Evolutionary conservation across 2,113 vertebrate species (phyloP).

Genomic region (Todiramphus chloris): DNA sequence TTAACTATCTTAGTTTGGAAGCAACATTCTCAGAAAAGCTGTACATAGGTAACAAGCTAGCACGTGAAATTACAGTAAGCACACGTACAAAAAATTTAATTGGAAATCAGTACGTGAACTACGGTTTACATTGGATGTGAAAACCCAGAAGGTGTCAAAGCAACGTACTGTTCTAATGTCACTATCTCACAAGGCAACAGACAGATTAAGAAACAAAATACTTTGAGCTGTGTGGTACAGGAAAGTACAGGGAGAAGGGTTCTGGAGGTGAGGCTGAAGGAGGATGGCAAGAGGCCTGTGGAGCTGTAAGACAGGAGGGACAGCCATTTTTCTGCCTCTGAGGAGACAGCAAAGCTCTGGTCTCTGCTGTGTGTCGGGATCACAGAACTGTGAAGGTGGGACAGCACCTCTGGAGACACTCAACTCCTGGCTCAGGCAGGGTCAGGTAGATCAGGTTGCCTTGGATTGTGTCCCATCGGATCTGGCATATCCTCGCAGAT

Average conservation of each 20-base stretch:
- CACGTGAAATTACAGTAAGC: not conserved
- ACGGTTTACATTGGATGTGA: accelerated
- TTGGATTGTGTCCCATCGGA: accelerated
- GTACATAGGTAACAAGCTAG: accelerated
- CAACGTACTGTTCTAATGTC: accelerated
- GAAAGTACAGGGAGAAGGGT: not conserved
- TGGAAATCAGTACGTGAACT: not conserved
- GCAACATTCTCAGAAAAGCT: not conserved
- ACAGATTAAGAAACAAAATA: not conserved
- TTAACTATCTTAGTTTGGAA: not conserved
- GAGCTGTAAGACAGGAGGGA: not conserved
- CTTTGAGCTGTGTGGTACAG: not conserved
- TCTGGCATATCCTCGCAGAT: too few species aligned
- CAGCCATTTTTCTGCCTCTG: not conserved
- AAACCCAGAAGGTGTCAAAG: not conserved
- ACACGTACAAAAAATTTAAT: accelerated
- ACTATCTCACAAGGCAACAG: not conserved
- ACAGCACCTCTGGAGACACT: not conserved
- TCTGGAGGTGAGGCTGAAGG: not conserved
- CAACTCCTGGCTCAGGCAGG: not conserved
- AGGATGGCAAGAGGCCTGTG: not conserved
- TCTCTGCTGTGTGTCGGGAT: too few species aligned
- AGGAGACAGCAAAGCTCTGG: not conserved
- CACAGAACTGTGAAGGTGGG: too few species aligned
- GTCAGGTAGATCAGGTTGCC: not conserved